Base-by-base conservation (phyloP, 1,140 invertebrate genomes). In the Heliconius hewitsoni region DNA sequence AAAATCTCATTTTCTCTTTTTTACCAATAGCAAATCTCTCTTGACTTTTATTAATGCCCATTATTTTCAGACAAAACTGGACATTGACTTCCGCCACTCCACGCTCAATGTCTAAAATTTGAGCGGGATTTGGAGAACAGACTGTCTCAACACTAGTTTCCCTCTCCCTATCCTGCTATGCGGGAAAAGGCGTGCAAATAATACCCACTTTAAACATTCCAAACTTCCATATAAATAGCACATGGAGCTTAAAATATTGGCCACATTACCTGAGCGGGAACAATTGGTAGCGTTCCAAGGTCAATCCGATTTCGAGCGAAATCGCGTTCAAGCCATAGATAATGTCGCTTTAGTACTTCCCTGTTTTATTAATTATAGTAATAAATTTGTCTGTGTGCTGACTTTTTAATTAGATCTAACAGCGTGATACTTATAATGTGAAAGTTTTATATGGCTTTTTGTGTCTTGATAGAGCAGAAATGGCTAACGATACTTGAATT, bases 271-370 rank as follows among this genome's bases (percentile, higher is more conserved):
- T 78, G 76, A 42, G 19, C n/a, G 52, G n/a, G 71, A 78, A 78
- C 71, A 78, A 72, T 78, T 78, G 76, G 76, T 81, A 73, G 34
- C 46, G 74, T 79, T 78, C 81, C 81, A 82, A 82, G 81, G 81
- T 80, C 72, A 72, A 82, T 71, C 73, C 78, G 74, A 80, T 79
- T 79, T 37, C 60, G 78, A 79, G 71, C 39, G 50, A 73, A 74
- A 70, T 75, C 77, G 76, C 55, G 72, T 27, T 73, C 70, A 66
- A 57, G 74, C 74, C 70, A 60, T 34, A 73, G 74, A 74, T 80
- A 82, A 80, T 82, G 75, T 75, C 77, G 70, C 72, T 66, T 76
- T 74, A 37, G 81, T 79, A 79, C 79, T 80, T 80, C 16, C 50
- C 46, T 70, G 70, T 77, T 55, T 73, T 70, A 76, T 78, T 78